Evolutionary conservation across 2,113 vertebrate species (phyloP), one percentile per base, ranked within the genome.

Genomic region (Cinclus cinclus): DNA sequence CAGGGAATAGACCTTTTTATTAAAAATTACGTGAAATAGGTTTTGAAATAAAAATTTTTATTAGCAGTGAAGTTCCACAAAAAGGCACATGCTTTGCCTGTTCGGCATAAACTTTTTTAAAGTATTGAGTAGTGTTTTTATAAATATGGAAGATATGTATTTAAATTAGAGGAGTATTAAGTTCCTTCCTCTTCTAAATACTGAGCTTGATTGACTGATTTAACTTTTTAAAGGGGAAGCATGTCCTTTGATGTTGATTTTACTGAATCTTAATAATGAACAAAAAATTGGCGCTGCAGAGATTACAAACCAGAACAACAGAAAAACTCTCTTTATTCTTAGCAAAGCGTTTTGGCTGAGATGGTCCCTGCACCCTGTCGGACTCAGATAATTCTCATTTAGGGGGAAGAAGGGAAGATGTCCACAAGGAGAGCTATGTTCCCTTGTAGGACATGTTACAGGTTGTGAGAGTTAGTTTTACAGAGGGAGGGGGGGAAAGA

Each of bases 401-500:
- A 50, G 33, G 15, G 41, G n/a, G 53, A 75, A 33, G 15, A 86
- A 53, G 41, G n/a, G 19, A 64, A 64, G 46, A 14, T 47, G 15
- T 28, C 44, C 39, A 3, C 22, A 27, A 47, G 47, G 50, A 42
- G 22, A 12, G 19, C 10, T 20, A 7, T 47, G 27, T 31, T 69
- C 15, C 17, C 4, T 42, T 39, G 15, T 12, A 64, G 77, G 33
- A 39, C 7, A 0, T 68, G 42, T 46, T 50, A 25, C 16, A 20
- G 76, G 25, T 25, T 49, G 6, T 16, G 33, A 28, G 35, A 24
- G 9, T 10, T 69, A 31, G 17, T 74, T 86, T 18, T 71, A 42
- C 27, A 21, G 53, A 49, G 37, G 22, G 10, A 16, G 4, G 9
- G 1, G 21, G 28, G 8, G 4, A 0, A 4, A 4, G 20, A 2